Evolutionary conservation across 2,797 vertebrate species (phyloP).

Genomic region (Hipposideros larvatus): DNA sequence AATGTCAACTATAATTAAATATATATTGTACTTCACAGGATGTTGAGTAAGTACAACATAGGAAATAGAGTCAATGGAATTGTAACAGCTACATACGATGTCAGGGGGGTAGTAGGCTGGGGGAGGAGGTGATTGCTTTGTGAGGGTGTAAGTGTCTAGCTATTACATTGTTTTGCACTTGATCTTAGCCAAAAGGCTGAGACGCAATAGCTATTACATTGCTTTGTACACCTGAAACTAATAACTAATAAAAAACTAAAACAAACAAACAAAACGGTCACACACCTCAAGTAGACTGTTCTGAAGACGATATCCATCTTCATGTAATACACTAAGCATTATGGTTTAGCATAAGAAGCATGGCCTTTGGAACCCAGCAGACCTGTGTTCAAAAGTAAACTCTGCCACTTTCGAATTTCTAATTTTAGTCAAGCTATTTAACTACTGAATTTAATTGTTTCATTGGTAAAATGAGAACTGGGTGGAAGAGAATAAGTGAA

Average conservation of each 20-base stretch:
- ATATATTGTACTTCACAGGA: too few relatives aligned
- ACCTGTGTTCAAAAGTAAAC: neutral
- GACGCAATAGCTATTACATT: too few relatives aligned
- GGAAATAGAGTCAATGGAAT: too few relatives aligned
- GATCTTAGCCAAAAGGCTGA: too few relatives aligned
- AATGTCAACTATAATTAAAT: too few relatives aligned
- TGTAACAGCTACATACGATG: too few relatives aligned
- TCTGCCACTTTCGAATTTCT: neutral
- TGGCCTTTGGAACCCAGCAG: neutral
- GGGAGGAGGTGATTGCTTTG: too few relatives aligned
- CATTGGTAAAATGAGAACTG: neutral
- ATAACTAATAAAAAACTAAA: too few relatives aligned
- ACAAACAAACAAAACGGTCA: neutral
- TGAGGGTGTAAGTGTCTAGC: too few relatives aligned
- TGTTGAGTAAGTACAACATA: too few relatives aligned
- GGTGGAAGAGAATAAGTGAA: neutral
- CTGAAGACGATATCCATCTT: neutral
- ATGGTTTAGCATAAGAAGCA: neutral
- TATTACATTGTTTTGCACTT: neutral
- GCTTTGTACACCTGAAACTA: neutral
- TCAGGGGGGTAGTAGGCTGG: too few relatives aligned
- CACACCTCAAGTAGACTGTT: neutral
- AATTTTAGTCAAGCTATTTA: neutral
- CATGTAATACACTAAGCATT: neutral
- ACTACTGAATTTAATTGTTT: neutral